Evolutionary conservation across 2,797 vertebrate genomes (phyloP).

Genomic region (Ptychobarbus kaznakovi): DNA sequence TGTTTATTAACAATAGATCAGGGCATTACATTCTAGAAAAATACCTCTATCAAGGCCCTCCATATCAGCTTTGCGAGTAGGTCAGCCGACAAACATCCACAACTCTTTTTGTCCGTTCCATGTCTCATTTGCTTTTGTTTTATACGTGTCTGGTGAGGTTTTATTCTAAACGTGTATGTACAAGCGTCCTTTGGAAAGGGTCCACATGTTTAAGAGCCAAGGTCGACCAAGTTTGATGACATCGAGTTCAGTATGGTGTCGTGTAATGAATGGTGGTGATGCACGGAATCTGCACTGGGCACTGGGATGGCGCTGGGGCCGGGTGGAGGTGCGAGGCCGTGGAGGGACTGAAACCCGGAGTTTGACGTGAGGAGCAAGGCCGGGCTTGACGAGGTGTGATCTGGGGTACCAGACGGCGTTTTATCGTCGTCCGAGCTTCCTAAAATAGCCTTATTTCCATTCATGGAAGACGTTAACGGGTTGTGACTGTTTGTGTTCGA

Average conservation of each 20-base stretch:
- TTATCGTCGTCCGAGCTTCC: conserved; percentile 99
- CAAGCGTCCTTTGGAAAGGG: conserved; percentile 59
- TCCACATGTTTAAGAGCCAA: conserved; percentile 90
- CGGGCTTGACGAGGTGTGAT: conserved; percentile 93
- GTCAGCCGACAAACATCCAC: conserved; percentile 59
- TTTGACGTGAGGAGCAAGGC: conserved; percentile 90
- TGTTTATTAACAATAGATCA: conserved; percentile 78
- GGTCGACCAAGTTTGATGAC: conserved; percentile 97
- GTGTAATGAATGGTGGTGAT: conserved; percentile 95
- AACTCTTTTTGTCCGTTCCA: conserved; percentile 62
- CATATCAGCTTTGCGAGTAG: conserved; percentile 61
- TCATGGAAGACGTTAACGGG: conserved; percentile 92
- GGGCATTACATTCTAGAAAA: conserved; percentile 75
- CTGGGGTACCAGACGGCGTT: conserved; percentile 94
- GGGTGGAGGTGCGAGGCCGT: conserved; percentile 93
- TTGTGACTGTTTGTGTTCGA: conserved; percentile 96
- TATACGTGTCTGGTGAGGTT: conserved; percentile 74
- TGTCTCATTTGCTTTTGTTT: conserved; percentile 63
- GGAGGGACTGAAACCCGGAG: conserved; percentile 87
- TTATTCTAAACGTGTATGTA: conserved; percentile 62
- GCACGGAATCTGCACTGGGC: conserved; percentile 87
- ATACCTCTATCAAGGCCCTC: conserved; percentile 69
- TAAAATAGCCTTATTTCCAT: conserved; percentile 96
- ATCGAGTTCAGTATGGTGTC: conserved; percentile 99
- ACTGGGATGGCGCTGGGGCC: conserved; percentile 96